A percentile compares a stretch with the other conserved stretches of the same genome.
phyloP scores from a whole-genome alignment of 1,140 invertebrate genomes.

The Drosophila nasuta region DNA sequence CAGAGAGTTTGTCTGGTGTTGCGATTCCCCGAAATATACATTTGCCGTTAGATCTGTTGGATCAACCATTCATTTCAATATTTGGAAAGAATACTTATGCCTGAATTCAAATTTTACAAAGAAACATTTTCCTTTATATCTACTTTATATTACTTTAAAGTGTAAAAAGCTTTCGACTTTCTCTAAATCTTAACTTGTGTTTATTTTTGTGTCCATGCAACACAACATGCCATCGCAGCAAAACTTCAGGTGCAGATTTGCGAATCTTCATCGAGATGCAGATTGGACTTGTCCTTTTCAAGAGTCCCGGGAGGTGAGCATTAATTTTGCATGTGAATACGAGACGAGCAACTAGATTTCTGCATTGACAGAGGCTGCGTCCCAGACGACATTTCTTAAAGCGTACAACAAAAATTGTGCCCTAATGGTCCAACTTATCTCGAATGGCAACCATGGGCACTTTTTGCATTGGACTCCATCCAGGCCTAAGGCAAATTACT shows the following conservation, averaged over 20 bases:
- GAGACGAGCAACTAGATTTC: slow-evolving; percentile 48
- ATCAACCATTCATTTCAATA: background rate
- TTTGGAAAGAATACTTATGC: background rate
- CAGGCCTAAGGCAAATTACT: slow-evolving; percentile 17
- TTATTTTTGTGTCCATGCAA: slow-evolving; percentile 4
- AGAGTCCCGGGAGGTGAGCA: slow-evolving; percentile 9
- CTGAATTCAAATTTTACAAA: no score
- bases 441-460: no score
- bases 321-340: slow-evolving; percentile 74
- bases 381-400: slow-evolving; percentile 47
- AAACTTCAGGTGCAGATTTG: background rate
- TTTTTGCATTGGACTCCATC: background rate
- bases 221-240: slow-evolving; percentile 17
- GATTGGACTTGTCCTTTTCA: no score
- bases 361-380: slow-evolving; percentile 3
- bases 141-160: background rate
- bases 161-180: background rate
- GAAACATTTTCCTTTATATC: no score
- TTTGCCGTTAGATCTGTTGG: no score
- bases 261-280: slow-evolving; percentile 1
- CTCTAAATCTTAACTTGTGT: background rate
- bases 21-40: background rate
- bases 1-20: background rate
- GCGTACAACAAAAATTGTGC: slow-evolving; percentile 39
- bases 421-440: no score